Evolutionary conservation across 2,888 invertebrate species (phyloP).

Genomic region (Calameuta idolon): DNA sequence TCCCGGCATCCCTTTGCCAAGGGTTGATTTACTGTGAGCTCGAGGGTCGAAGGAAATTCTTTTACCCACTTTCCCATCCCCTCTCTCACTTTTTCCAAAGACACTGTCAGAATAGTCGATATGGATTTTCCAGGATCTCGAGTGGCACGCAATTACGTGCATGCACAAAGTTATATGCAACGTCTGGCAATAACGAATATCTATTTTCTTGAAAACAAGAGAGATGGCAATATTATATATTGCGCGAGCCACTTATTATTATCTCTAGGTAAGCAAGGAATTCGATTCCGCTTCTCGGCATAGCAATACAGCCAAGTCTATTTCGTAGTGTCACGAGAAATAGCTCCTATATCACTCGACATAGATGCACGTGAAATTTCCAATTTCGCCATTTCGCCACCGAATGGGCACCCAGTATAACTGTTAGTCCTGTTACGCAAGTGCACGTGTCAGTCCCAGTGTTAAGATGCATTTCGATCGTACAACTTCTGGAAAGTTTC

Average conservation of each 20-base stretch:
- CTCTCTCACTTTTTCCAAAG: not conserved
- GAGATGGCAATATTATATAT: not conserved
- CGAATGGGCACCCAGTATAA: not conserved
- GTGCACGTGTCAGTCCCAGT: not conserved
- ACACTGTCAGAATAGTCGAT: not conserved
- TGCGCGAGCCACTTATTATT: not conserved
- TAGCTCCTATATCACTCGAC: conserved; percentile 51
- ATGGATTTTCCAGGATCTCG: not conserved
- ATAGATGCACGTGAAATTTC: conserved; percentile 55
- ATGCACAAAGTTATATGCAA: not conserved
- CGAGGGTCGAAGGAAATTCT: conserved; percentile 43
- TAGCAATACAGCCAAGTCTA: conserved; percentile 57
- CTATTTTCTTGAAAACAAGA: not conserved
- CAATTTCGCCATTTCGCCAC: conserved; percentile 43
- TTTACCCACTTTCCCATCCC: not conserved
- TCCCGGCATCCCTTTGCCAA: conserved; percentile 14
- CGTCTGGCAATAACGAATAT: not conserved
- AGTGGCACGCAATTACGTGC: not conserved
- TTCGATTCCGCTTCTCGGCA: conserved; percentile 35
- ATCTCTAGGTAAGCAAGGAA: conserved; percentile 21
- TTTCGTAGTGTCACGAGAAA: conserved; percentile 60
- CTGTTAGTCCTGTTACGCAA: not conserved
- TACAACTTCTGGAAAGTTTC: not conserved
- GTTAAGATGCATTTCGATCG: not conserved
- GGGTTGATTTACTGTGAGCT: conserved; percentile 62